phyloP scores from a whole-genome alignment of 2,113 vertebrate genomes.

The Cephalopterus ornatus region DNA sequence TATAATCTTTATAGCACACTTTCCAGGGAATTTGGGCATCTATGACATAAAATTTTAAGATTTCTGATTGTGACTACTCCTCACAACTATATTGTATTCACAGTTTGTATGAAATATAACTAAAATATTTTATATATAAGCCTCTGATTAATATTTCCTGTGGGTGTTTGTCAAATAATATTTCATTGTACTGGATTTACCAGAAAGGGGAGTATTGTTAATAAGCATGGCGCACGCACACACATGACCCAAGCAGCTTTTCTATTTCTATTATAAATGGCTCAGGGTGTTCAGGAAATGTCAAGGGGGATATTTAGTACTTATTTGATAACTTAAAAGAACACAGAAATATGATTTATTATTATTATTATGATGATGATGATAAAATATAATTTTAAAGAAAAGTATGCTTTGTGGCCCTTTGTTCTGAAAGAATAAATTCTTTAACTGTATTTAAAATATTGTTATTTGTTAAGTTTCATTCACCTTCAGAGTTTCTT shows the following conservation, averaged over 20 bases:
- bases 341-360: background rate
- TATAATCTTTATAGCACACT: background rate
- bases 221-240: background rate
- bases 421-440: conserved; percentile 27
- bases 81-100: background rate
- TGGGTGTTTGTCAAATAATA: background rate
- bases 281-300: background rate
- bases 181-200: background rate
- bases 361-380: background rate
- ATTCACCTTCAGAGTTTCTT: background rate
- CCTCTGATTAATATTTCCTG: background rate
- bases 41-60: background rate
- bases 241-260: background rate
- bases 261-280: background rate
- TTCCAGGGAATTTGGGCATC: background rate
- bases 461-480: background rate
- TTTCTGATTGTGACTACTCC: background rate
- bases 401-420: background rate
- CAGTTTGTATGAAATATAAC: background rate
- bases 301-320: background rate
- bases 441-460: background rate
- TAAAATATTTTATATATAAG: background rate
- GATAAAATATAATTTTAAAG: background rate
- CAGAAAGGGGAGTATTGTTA: background rate
- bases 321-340: background rate